These are phyloP conservation scores for Limanda limanda DNA, from an alignment of 2,113 vertebrate species.

Conservation along the genomic window DNA sequence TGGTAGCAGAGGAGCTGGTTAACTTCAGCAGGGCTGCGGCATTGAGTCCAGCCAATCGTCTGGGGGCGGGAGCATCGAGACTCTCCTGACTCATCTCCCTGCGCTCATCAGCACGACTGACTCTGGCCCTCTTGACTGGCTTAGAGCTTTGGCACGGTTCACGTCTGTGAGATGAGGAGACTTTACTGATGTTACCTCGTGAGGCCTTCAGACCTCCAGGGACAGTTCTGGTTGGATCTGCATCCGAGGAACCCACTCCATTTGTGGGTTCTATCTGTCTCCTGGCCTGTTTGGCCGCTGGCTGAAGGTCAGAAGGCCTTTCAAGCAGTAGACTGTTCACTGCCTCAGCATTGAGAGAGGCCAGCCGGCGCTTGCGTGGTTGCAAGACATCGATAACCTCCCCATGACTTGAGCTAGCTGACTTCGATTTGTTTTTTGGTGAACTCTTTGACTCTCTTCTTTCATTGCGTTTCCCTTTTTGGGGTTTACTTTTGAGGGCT, in stretches of 20 bases:
- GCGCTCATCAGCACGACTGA: conserved; percentile 13
- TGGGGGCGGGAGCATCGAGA: conserved; percentile 84
- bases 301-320: conserved; percentile 79
- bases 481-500: conserved; percentile 49
- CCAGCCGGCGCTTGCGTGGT: conserved; percentile 91
- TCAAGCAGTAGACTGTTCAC: conserved; percentile 94
- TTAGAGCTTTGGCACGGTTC: conserved; percentile 70
- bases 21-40: conserved; percentile 93
- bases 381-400: conserved; percentile 61
- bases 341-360: conserved; percentile 95
- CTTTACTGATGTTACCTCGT: conserved; percentile 51
- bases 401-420: conserved; percentile 19
- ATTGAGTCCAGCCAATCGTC: conserved; percentile 94
- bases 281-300: conserved; percentile 68
- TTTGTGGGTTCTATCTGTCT: conserved; percentile 74
- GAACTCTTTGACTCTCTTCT: conserved; percentile 22
- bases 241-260: conserved; percentile 41
- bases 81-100: conserved; percentile 55
- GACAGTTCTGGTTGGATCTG: conserved; percentile 41
- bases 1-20: conserved; percentile 86
- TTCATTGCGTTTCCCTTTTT: conserved; percentile 48
- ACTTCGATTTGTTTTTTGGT: conserved; percentile 69
- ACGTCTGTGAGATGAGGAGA: conserved; percentile 44
- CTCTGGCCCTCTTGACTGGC: conserved; percentile 67
- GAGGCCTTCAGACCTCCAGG: conserved; percentile 36